Percentiles rank a stretch among this genome's conserved stretches.
phyloP scores from a whole-genome alignment of 23 tunicate species.

The Trididemnum miniatum region DNA sequence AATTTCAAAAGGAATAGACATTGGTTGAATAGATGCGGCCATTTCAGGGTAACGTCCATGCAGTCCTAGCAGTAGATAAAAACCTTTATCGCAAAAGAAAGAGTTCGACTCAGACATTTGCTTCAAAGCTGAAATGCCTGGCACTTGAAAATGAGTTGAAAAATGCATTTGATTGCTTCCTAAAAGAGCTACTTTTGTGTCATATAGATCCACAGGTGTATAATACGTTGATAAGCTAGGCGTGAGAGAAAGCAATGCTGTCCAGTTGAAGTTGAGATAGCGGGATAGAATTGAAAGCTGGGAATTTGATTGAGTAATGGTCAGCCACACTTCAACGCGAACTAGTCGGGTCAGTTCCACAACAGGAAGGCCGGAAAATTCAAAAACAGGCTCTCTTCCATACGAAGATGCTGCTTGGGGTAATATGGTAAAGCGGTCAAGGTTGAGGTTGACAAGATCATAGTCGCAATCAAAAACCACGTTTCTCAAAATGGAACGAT shows the following conservation, averaged over 20 bases:
- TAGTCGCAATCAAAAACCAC: constrained; percentile 16
- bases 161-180: background rate
- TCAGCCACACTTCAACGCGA: constrained; percentile 1
- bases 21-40: background rate
- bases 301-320: background rate
- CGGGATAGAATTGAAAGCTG: background rate
- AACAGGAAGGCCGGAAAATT: background rate
- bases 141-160: constrained; percentile 1
- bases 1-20: background rate
- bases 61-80: constrained; percentile 8
- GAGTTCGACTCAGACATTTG: background rate
- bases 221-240: background rate
- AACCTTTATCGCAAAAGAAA: constrained; percentile 7
- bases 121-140: background rate
- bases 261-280: background rate
- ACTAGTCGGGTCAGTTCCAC: background rate
- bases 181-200: background rate
- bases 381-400: background rate
- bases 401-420: background rate
- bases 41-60: background rate
- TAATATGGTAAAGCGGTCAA: background rate
- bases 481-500: background rate
- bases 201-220: background rate
- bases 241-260: background rate
- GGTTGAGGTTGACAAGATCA: background rate